A percentile compares a stretch with the other conserved stretches of the same genome.
These are phyloP conservation scores for Drosophila carrolli DNA, from an alignment of 1,140 invertebrate genomes.

Conservation along the genomic window DNA sequence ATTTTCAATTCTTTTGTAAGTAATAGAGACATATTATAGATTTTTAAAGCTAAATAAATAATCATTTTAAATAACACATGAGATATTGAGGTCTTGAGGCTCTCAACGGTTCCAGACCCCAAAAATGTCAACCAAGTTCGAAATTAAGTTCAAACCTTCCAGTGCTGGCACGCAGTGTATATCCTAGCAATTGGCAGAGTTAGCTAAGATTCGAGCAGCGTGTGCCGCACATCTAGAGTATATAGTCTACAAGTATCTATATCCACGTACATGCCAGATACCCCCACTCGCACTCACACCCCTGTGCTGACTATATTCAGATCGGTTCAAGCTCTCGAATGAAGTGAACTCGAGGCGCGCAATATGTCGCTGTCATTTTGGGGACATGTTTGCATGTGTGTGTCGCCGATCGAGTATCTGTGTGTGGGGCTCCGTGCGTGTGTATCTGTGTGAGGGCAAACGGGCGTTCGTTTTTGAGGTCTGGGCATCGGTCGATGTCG, in stretches of 20 bases:
- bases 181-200: constrained; percentile 14
- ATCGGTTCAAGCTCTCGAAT: constrained; percentile 43
- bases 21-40: too few species aligned
- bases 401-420: constrained; percentile 3
- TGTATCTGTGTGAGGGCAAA: constrained; percentile 45
- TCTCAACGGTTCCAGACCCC: too few species aligned
- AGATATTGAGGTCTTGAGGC: too few species aligned
- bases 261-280: constrained; percentile 15
- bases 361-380: constrained; percentile 54
- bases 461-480: constrained; percentile 51
- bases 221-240: constrained; percentile 26
- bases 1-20: too few species aligned
- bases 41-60: too few species aligned
- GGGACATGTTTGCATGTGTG: constrained; percentile 29
- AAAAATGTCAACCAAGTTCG: too few species aligned
- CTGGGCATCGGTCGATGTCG: constrained; percentile 51
- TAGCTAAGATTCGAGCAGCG: constrained; percentile 23
- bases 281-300: constrained; percentile 23
- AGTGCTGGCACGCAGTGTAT: constrained; percentile 1
- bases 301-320: constrained; percentile 40
- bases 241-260: constrained; percentile 26
- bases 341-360: constrained; percentile 50
- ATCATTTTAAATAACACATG: too few species aligned
- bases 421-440: constrained; percentile 24
- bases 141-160: not conserved